Percentiles rank a stretch among this genome's conserved stretches.
These are phyloP conservation scores for Cochlearius cochlearius DNA, from an alignment of 2,113 vertebrate species.

Conservation along the genomic window DNA sequence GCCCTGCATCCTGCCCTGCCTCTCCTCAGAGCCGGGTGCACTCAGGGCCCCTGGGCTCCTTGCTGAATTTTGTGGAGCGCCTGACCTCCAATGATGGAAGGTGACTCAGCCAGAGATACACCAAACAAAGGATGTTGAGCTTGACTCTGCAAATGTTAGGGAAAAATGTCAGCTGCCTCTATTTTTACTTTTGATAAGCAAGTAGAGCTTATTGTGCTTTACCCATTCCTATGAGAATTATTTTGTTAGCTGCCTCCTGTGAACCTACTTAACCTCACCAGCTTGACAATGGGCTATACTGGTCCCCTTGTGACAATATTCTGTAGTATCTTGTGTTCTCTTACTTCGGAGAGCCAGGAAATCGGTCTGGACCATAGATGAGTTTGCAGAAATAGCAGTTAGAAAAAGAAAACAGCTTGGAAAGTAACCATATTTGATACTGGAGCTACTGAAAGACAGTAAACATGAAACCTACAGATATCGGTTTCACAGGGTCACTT, in stretches of 20 bases:
- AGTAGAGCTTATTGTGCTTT: neutral
- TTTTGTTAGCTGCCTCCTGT: neutral
- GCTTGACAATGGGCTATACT: neutral
- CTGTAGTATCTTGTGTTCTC: neutral
- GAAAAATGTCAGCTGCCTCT: neutral
- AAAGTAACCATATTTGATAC: neutral
- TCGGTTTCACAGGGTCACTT: neutral
- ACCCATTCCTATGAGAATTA: neutral
- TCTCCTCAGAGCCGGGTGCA: accelerated
- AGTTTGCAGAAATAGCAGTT: neutral
- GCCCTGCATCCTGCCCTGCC: neutral
- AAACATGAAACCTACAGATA: neutral
- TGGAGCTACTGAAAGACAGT: neutral
- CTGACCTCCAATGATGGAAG: neutral
- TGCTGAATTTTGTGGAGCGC: neutral
- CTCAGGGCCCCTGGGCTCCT: neutral
- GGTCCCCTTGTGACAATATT: neutral
- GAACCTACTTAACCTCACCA: neutral
- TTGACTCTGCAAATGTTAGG: neutral
- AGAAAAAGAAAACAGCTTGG: neutral
- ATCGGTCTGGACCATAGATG: neutral
- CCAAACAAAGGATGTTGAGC: neutral
- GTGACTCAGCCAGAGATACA: neutral
- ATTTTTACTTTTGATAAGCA: neutral
- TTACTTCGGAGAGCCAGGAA: neutral